Percentiles rank a stretch among this genome's conserved stretches.
Conservation (phyloP, 1,140 invertebrate genomes). For the Bombyx mori region ASM3026992v2 NC_085110.1:14052001-14052500, state of each 20-base stretch:
- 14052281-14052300: constrained; percentile 52
- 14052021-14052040: no score
- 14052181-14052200: no score
- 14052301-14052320: constrained; percentile 45
- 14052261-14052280: constrained; percentile 37
- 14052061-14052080: no score
- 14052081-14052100: no score
- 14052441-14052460: constrained; percentile 88
- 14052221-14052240: no score
- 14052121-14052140: no score
- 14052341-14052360: constrained; percentile 30
- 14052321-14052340: constrained; percentile 44
- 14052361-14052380: constrained; percentile 52
- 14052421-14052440: constrained; percentile 53
- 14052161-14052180: no score
- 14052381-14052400: constrained; percentile 43
- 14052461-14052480: constrained; percentile 92
- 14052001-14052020: no score
- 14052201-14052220: no score
- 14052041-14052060: no score
- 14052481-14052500: constrained; percentile 35
- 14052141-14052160: no score
- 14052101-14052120: no score
- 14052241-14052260: constrained; percentile 40
- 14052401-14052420: constrained; percentile 27